Evolutionary conservation across 35 echinoderm and acorn worm species (phyloP), one percentile per base, ranked within the genome.

Genomic region (Patiria miniata): DNA sequence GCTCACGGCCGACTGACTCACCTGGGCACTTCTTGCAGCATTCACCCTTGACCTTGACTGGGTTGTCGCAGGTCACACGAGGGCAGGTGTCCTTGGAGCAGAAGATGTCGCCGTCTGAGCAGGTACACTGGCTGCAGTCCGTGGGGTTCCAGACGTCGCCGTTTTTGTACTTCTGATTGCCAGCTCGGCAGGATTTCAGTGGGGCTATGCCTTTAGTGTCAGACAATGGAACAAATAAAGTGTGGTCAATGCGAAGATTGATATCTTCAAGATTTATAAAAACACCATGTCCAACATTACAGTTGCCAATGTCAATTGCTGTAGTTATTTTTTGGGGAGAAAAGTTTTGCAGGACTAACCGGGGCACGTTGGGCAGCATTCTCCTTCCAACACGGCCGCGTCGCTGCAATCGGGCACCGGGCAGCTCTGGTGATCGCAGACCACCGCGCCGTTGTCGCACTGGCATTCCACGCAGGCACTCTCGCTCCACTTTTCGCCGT

Each of bases 1-100:
- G 4, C 42, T 47, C 4, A 47, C 12, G 42, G 12, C 42, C 42
- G 42, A 47, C 12, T 9, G 6, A 7, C 26, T 73, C 29, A 73
- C 65, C 65, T 7, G 65, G 65, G 34, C 65, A 73, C 29, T 73
- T 73, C 65, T 73, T 34, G 15, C 65, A 73, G 65, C 65, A 73
- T 73, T 73, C 65, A 73, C 65, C 65, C 29, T 73, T 34, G 29
- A 73, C 29, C 7, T 14, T 26, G 10, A 73, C 65, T 32, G 65
- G 65, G 65, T 73, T 34, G 29, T 73, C 65, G 34, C 65, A 73
- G 5, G 23, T 30, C 9, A 7, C 1, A 10, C 65, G 65, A 14
- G 65, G 65, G 26, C 65, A 73, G 14, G 23, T 34, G 19, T 73
- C 65, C 65, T 34, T 36, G 19, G 21, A 23, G 65, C 65, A 73